Evolutionary conservation across 2,797 vertebrate genomes (phyloP), one percentile per base, ranked within the genome.

Genomic region (Apogon hyalosoma): DNA sequence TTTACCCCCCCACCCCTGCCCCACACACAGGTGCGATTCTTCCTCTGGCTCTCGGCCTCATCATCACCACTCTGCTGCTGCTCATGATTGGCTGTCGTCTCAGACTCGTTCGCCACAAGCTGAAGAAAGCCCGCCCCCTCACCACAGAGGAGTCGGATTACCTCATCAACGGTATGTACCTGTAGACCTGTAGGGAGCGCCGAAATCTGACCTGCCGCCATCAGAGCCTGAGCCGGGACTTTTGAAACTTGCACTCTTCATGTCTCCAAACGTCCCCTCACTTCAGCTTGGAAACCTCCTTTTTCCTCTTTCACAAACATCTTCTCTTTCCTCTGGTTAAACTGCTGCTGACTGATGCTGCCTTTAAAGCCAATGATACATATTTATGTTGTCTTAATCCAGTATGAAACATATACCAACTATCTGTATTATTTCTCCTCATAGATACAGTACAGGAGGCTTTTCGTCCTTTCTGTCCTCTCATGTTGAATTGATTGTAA

Each of bases 151-250:
- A 99, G 85, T 99, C 97, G 0, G 98, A 99, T 93, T 99, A 99
- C 94, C 97, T 99, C 93, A 99, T 99, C 89, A 99, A 99, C 31
- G 98, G 98, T 94, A 99, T 99, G 98, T 99, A 99, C 90, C 87
- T 95, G 87, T 95, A 95, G 87, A 21, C 19, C 77, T 63, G 19
- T 21, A 5, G 18, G 53, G 19, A 28, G 3, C 0, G 0, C 31
- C 6, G 11, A 52, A 57, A 46, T 55, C 49, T 12, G 28, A 24
- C 19, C n/a, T 4, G 40, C 21, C 11, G 8, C 52, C 33, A 54
- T 38, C 62, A 4, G 43, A 69, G 56, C 33, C 46, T 21, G 16
- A 75, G 41, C 41, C 53, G 16, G 63, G 54, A 76, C 53, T 14
- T 71, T 72, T 56, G 40, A 12, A 66, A 66, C 46, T 73, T 69